Base-by-base conservation (phyloP, 1,140 invertebrate species). In the Papilio helenus region DNA sequence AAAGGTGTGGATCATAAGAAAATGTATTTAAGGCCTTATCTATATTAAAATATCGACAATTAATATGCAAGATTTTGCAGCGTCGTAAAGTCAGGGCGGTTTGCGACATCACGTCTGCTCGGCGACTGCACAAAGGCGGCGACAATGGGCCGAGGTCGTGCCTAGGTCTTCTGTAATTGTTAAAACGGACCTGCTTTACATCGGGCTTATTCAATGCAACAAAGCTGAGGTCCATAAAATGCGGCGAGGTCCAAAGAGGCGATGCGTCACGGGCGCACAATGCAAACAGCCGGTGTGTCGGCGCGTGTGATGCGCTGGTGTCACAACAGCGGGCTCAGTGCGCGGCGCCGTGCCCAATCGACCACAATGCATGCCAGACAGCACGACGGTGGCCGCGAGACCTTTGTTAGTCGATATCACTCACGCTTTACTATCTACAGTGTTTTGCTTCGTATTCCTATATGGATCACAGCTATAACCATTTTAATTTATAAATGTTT, bases 191-290 rank as follows among this genome's bases (percentile, higher is more conserved):
- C 83, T 87, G 79, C 80, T 87, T 88, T 87, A 84, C 83, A 87
- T 88, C 71, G 76, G 49, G 78, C 82, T 87, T 81, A 87, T 88
- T 88, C 80, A 88, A 82, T 80, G 73, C 79, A 82, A 81, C 80
- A 89, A 89, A 89, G 88, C 87, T 85, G 76, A 83, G 82, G 78
- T 86, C 77, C 86, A 89, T 89, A 90, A 91, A 89, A 87, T 26
- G 61, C 88, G 86, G 84, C 88, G 84, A 85, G 78, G 83, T 79
- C 80, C 86, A 79, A 83, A 85, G 90, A 91, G 89, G 90, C 89
- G 88, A 91, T 92, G 92, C 92, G 91, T 92, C 88, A 92, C 87
- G 88, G 89, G 90, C 90, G 86, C 85, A 92, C 90, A 93, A 92
- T 92, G 84, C 92, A 93, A 93, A 93, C 92, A 93, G 88, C 88